Conservation (phyloP, 2,113 vertebrate species). For the Danionella cerebrum region DNA sequence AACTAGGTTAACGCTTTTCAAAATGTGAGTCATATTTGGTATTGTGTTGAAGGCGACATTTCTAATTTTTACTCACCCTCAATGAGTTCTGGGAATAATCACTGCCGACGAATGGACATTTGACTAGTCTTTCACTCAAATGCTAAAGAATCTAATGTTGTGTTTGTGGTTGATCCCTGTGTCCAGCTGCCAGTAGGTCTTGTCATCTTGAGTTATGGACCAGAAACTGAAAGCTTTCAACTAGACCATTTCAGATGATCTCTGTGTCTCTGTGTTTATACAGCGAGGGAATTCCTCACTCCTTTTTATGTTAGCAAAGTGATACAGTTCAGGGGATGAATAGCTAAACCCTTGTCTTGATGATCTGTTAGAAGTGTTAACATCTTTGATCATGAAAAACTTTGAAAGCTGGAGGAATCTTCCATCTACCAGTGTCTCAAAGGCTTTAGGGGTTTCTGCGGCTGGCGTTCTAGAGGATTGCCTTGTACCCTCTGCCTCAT, state of each 20-base stretch:
- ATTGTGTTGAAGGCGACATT: too few relatives aligned
- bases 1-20: too few relatives aligned
- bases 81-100: background rate
- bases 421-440: conserved; percentile 34
- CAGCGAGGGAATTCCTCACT: background rate
- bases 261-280: background rate
- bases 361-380: conserved; percentile 22
- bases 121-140: background rate
- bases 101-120: background rate
- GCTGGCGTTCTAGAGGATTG: background rate
- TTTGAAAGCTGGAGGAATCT: conserved; percentile 34
- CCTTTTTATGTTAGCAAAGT: conserved; percentile 27
- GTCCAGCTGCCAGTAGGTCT: background rate
- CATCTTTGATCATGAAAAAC: conserved; percentile 44
- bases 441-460: conserved; percentile 32
- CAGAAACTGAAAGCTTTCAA: background rate
- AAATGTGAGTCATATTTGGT: too few relatives aligned
- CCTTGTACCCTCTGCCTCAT: background rate
- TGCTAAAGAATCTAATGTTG: background rate
- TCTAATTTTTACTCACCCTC: too few relatives aligned
- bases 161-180: background rate
- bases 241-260: background rate
- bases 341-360: conserved; percentile 32
- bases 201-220: background rate
- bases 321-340: conserved; percentile 24